Evolutionary conservation across 2,113 vertebrate genomes (phyloP).

Genomic region (Glaucomys volans): DNA sequence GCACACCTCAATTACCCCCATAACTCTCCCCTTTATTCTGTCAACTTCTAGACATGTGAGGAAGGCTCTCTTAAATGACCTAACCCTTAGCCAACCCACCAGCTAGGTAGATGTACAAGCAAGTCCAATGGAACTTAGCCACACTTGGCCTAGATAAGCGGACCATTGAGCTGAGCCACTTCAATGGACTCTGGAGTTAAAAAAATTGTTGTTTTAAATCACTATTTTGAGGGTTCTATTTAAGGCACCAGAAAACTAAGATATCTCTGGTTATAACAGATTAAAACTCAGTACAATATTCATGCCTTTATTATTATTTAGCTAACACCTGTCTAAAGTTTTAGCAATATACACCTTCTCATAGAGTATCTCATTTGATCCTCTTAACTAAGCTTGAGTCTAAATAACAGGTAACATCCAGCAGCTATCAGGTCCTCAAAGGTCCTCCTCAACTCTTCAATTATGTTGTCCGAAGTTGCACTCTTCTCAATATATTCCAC

Average conservation of each 20-base stretch:
- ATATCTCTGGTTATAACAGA: neutral
- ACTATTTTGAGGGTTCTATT: neutral
- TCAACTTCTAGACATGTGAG: neutral
- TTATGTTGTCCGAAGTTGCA: neutral
- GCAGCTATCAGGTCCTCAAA: neutral
- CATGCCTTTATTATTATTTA: neutral
- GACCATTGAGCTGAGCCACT: neutral
- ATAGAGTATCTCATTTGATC: neutral
- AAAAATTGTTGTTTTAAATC: neutral
- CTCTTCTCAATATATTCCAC: neutral
- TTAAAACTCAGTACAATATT: neutral
- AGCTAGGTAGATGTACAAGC: neutral
- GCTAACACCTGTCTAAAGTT: neutral
- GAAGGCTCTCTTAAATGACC: neutral
- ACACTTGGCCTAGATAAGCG: neutral
- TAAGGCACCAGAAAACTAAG: neutral
- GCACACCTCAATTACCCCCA: neutral
- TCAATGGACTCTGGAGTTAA: neutral
- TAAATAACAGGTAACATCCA: neutral
- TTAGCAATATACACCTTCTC: neutral
- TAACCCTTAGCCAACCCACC: neutral
- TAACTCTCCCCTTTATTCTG: neutral
- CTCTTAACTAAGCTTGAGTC: neutral
- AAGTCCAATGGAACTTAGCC: neutral
- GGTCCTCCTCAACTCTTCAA: neutral